Evolutionary conservation across 2,113 vertebrate genomes (phyloP), one percentile per base, ranked within the genome.

Genomic region (Neogale vison): DNA sequence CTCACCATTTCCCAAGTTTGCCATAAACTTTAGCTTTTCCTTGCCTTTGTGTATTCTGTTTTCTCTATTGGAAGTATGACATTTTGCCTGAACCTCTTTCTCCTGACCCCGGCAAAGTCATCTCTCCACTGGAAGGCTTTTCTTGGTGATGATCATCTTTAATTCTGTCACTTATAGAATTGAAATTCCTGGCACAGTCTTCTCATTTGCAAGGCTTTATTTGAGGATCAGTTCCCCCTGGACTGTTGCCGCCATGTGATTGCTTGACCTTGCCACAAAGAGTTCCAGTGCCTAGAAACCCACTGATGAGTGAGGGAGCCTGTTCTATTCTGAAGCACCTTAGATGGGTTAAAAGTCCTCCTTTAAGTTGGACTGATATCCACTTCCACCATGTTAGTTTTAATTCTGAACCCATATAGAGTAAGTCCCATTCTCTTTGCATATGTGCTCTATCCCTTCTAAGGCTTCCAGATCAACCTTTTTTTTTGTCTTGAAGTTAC

Each of bases 121-220:
- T 61, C n/a, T 77, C 24, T 82, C 24, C 69, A 23, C 55, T 50
- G 11, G 52, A 45, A 52, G 47, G 31, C 59, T 65, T 85, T 87
- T 89, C 36, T 71, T 79, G 29, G 29, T 42, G 36, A 34, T 67
- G 65, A 42, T 29, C 55, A 3, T 79, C 31, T 92, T 31, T 77
- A 69, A 24, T 80, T 23, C 39, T 63, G 36, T 47, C 57, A 89
- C 47, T 74, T 74, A 92, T 1, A 88, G 86, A 55, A 77, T 6
- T 82, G 74, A 83, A 82, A 29, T 45, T 15, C 86, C n/a, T 89
- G 65, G 55, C n/a, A 80, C 55, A 23, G 65, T 89, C 82, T 71
- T 82, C 63, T 88, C 24, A 42, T 92, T 50, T 17, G 6, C 47
- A 24, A 24, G 23, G 63, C 36, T 79, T 61, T 79, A 18, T 72